Evolutionary conservation across 2,888 invertebrate species (phyloP).

Genomic region (Cephus spinipes): DNA sequence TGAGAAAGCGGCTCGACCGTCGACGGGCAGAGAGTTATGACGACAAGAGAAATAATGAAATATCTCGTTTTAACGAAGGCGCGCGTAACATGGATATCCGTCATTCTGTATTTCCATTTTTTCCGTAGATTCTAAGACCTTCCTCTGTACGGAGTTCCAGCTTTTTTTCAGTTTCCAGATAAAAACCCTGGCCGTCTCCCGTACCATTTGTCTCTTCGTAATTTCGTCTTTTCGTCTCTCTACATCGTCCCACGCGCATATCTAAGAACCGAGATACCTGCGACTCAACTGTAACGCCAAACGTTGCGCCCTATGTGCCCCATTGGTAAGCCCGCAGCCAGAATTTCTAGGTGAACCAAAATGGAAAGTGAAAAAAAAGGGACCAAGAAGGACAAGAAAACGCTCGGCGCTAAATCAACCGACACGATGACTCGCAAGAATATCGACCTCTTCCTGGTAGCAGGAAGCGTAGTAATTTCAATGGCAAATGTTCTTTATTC

Average conservation of each 20-base stretch:
- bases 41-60: slow-evolving; percentile 26
- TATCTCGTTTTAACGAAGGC: slow-evolving; percentile 28
- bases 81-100: slow-evolving; percentile 22
- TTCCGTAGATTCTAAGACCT: neutral
- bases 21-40: neutral
- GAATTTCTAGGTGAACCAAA: neutral
- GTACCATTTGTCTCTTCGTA: neutral
- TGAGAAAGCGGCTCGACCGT: neutral
- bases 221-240: neutral
- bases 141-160: neutral
- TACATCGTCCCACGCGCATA: neutral
- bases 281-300: neutral
- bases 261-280: too few relatives aligned
- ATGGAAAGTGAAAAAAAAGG: neutral
- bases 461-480: neutral
- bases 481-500: neutral
- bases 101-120: slow-evolving; percentile 18
- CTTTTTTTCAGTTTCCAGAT: neutral
- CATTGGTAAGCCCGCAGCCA: neutral
- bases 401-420: neutral
- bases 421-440: neutral
- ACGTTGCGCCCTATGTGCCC: neutral
- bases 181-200: neutral
- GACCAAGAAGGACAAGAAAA: neutral
- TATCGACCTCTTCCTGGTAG: neutral